phyloP scores from a whole-genome alignment of 1,140 invertebrate species.

The Meteorus sp. region DNA sequence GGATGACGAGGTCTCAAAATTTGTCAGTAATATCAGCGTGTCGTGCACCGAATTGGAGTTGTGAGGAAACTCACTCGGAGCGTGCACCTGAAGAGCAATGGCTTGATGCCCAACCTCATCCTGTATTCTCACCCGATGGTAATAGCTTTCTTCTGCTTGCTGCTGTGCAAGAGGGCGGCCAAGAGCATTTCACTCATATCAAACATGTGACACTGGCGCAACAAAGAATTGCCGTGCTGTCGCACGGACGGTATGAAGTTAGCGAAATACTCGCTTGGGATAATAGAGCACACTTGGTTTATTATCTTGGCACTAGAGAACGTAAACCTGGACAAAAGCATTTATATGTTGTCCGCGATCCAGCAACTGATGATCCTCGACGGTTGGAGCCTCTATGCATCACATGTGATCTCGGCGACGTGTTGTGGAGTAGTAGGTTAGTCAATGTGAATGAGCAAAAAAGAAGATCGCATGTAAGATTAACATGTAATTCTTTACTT shows the following conservation, averaged over 20 bases:
- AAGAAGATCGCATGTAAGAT: neutral
- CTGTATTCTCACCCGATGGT: constrained; percentile 80
- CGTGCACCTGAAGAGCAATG: constrained; percentile 79
- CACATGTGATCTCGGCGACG: constrained; percentile 73
- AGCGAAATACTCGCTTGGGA: constrained; percentile 84
- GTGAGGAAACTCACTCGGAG: constrained; percentile 80
- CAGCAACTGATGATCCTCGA: constrained; percentile 69
- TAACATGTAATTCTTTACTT: neutral
- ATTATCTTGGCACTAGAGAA: constrained; percentile 79
- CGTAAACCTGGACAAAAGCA: constrained; percentile 82
- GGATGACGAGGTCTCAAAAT: constrained; percentile 91
- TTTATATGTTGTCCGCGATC: constrained; percentile 75
- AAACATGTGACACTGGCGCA: constrained; percentile 82
- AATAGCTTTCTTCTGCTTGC: constrained; percentile 82
- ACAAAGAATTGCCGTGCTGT: constrained; percentile 81
- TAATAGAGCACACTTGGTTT: constrained; percentile 79
- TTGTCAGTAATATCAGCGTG: constrained; percentile 80
- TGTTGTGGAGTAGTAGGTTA: constrained; percentile 70
- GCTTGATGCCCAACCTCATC: constrained; percentile 82
- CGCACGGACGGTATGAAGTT: constrained; percentile 88
- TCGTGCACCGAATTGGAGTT: constrained; percentile 75
- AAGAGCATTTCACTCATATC: constrained; percentile 85
- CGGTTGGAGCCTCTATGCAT: constrained; percentile 76
- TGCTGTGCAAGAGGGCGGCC: constrained; percentile 77
- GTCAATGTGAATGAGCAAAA: constrained; percentile 2